Evolutionary conservation across 2,888 invertebrate species (phyloP), one percentile per base, ranked within the genome.

Genomic region (Microctonus aethiopoides): DNA sequence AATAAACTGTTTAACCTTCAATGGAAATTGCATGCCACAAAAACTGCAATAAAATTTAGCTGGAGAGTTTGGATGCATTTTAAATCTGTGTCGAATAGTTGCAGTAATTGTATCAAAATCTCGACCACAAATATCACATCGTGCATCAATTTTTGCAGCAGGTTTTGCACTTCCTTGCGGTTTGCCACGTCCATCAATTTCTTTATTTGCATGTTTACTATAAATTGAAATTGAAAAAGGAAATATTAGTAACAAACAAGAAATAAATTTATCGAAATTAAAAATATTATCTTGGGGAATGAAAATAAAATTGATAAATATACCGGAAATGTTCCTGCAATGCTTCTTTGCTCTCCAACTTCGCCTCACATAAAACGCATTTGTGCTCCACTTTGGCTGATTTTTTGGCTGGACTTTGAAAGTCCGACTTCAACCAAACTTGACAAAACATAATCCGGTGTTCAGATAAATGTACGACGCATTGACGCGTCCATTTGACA

Each of bases 11-110:
- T 39, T 82, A 86, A 90, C 89, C 88, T 91, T 91, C 81, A 92
- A 87, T 10, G 92, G 91, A 82, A 92, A 92, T 66, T 91, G 89
- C 88, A 91, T 91, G 9, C 92, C 92, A 82, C 92, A 92, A 87
- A 90, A 89, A 29, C 89, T 89, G 73, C 92, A 92, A 82, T 90
- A 92, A 83, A 91, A 89, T 81, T 91, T 92, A 24, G 89, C 87
- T 57, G 89, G 89, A 79, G 89, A 90, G 72, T 90, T 89, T 1
- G 90, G 91, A 87, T 92, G 92, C 74, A 90, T 88, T 79, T 90
- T 90, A 81, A 91, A 91, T 83, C 91, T 91, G 86, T 92, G 92
- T 77, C 91, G 90, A 77, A 92, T 91, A 4, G 91, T 91, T 72
- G 89, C 89, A 1, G 91, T 90, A 78, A 90, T 89, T 0, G 89